Percentiles rank a stretch among this genome's conserved stretches.
These are phyloP conservation scores for Daboia siamensis DNA, from an alignment of 2,113 vertebrate species.

Conservation along the genomic window DNA sequence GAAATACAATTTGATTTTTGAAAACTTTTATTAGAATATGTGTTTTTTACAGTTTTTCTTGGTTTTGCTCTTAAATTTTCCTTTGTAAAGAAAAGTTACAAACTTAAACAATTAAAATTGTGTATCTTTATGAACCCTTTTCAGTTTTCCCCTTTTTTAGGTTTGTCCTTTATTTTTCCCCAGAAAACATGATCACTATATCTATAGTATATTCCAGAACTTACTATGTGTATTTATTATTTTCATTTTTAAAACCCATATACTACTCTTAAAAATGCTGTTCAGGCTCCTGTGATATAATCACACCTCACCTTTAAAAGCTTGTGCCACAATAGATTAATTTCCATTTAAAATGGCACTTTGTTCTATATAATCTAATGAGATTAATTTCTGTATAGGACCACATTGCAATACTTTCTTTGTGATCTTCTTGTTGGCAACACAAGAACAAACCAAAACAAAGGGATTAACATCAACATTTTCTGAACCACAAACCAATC, in stretches of 20 bases:
- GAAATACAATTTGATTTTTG: background rate
- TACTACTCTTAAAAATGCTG: background rate
- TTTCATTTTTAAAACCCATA: background rate
- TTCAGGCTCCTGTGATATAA: background rate
- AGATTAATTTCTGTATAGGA: background rate
- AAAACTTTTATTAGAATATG: background rate
- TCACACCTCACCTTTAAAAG: background rate
- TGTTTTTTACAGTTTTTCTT: background rate
- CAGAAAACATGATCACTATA: background rate
- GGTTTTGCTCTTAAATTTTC: background rate
- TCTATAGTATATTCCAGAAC: background rate
- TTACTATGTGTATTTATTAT: background rate
- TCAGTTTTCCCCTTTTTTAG: background rate
- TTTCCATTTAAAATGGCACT: background rate
- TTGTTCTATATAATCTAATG: background rate
- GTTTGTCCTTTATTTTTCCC: background rate
- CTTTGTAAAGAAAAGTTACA: background rate
- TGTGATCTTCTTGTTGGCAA: background rate
- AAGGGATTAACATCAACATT: background rate
- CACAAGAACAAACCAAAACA: background rate
- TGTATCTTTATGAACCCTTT: background rate
- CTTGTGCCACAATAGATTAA: background rate
- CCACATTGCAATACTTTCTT: background rate
- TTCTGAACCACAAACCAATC: background rate
- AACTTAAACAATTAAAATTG: background rate